phyloP scores from a whole-genome alignment of 1,140 invertebrate species.

The Muscidifurax raptorellus region DNA sequence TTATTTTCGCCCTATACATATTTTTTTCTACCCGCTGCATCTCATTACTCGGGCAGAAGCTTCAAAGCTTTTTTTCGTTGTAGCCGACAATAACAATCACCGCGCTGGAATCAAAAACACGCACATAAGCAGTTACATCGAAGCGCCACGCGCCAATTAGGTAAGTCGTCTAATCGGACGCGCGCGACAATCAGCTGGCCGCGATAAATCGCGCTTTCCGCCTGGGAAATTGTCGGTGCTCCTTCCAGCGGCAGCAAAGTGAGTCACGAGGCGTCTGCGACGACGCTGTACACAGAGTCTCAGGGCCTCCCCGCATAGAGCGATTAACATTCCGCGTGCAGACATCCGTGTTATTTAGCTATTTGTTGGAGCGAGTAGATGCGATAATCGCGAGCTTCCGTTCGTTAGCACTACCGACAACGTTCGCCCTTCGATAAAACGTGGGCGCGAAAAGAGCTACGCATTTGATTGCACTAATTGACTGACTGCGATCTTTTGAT shows the following conservation, averaged over 20 bases:
- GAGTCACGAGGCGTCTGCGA: not conserved
- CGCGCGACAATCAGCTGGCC: not conserved
- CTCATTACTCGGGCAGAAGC: not conserved
- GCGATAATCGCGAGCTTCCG: constrained; percentile 57
- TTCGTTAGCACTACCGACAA: constrained; percentile 12
- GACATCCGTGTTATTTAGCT: constrained; percentile 20
- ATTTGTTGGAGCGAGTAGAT: constrained; percentile 12
- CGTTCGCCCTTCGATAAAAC: not conserved
- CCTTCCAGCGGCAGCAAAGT: not conserved
- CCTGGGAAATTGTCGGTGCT: not conserved
- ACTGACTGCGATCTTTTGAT: not conserved
- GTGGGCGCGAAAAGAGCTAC: not conserved
- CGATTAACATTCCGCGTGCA: not conserved
- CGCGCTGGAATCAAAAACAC: not conserved
- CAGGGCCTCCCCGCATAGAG: not conserved
- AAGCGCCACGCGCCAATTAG: not conserved
- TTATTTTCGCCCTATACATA: not conserved
- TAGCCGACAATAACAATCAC: not conserved
- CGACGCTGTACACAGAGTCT: not conserved
- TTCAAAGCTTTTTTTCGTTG: not conserved
- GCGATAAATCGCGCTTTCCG: not conserved
- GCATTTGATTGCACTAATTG: not conserved
- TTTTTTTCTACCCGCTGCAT: not conserved
- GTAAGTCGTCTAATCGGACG: not conserved
- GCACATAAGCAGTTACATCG: not conserved